Conservation (phyloP, 2,797 vertebrate species). For the Molossus molossus region DNA sequence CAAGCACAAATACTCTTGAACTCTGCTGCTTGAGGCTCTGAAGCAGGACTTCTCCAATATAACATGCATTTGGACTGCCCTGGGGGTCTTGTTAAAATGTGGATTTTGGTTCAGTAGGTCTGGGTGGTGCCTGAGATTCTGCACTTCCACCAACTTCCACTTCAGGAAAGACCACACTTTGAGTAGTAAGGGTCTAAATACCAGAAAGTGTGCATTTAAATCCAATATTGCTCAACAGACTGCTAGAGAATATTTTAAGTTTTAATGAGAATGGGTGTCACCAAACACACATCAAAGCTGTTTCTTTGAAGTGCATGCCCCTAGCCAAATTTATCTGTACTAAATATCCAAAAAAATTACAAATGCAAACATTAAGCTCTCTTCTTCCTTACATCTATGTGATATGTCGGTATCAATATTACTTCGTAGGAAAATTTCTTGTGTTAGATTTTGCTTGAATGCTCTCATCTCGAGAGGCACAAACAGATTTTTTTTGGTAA, state of each 20-base stretch:
- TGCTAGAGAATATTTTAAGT: neutral
- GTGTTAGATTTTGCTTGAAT: neutral
- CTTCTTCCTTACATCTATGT: neutral
- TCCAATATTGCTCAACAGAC: neutral
- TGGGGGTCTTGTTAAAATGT: neutral
- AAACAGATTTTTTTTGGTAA: neutral
- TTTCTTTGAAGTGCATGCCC: neutral
- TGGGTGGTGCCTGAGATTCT: neutral
- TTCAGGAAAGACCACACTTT: neutral
- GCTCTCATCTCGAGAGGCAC: neutral
- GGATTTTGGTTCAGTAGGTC: neutral
- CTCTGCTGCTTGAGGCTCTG: neutral
- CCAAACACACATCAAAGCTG: neutral
- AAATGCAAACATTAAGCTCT: neutral
- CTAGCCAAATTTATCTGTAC: neutral
- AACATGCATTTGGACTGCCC: neutral
- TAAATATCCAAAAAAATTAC: constrained; percentile 30
- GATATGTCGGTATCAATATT: neutral
- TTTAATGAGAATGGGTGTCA: neutral
- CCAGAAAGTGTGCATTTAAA: neutral
- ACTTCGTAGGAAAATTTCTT: neutral
- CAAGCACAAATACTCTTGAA: neutral
- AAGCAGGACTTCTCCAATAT: neutral
- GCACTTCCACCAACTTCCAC: neutral
- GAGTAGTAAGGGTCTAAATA: neutral